phyloP scores from a whole-genome alignment of 2,888 invertebrate genomes.

The Phaonia tiefii region DNA sequence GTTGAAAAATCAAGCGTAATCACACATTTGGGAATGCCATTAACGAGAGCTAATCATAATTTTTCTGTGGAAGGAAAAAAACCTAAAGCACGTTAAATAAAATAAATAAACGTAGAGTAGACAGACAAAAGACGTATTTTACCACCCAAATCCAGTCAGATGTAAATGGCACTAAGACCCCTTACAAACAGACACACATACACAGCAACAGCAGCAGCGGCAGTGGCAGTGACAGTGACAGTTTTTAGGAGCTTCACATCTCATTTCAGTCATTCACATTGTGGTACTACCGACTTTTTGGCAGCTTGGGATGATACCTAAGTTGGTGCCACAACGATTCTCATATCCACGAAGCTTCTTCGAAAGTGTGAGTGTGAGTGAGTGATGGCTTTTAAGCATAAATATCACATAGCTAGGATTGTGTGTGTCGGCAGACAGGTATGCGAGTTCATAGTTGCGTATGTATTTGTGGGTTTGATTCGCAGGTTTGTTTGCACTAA shows the following conservation, averaged over 20 bases:
- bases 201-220: neutral
- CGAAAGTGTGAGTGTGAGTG: neutral
- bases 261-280: neutral
- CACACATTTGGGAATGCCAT: conserved; percentile 71
- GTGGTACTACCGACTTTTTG: neutral
- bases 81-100: conserved; percentile 57
- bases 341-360: neutral
- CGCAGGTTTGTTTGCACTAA: neutral
- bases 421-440: too few species aligned
- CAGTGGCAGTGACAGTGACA: neutral
- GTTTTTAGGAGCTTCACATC: neutral
- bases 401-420: too few species aligned
- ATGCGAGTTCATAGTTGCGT: too few species aligned
- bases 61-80: conserved; percentile 48
- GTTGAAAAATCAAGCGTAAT: conserved; percentile 71
- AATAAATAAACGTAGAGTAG: conserved; percentile 56
- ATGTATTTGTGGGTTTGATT: neutral
- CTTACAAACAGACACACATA: conserved; percentile 6
- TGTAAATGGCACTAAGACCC: conserved; percentile 15
- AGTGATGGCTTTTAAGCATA: too few species aligned
- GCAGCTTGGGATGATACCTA: neutral
- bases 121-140: conserved; percentile 45
- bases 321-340: neutral
- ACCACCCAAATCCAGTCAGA: conserved; percentile 24
- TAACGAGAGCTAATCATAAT: conserved; percentile 68